Conservation (phyloP, 1,140 invertebrate genomes). For the Chlorops oryzae region DNA sequence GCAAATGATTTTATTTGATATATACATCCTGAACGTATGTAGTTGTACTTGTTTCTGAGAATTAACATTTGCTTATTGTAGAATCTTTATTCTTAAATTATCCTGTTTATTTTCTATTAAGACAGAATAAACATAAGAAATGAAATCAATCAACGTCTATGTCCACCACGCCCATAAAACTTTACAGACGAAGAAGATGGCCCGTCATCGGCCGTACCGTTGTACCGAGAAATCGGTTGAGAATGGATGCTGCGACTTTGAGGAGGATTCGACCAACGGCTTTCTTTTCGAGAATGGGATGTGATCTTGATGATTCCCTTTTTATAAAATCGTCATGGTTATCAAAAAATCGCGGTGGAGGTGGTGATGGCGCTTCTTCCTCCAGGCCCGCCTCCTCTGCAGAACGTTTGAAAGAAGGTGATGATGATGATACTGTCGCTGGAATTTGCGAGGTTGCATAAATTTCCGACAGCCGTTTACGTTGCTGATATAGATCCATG, state of each 20-base stretch:
- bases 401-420: slow-evolving; percentile 1
- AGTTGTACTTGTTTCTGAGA: no score
- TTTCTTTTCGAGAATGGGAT: slow-evolving; percentile 1
- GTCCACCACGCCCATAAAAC: slow-evolving; percentile 7
- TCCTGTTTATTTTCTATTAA: slow-evolving; percentile 10
- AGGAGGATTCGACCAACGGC: background rate
- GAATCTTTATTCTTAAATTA: no score
- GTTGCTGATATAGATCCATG: slow-evolving; percentile 7
- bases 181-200: background rate
- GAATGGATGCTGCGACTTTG: background rate
- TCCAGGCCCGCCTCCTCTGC: background rate
- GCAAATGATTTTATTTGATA: no score
- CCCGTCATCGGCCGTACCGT: background rate
- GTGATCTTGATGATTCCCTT: background rate
- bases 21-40: no score
- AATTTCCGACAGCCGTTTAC: slow-evolving; percentile 8
- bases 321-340: background rate
- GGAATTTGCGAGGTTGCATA: slow-evolving; percentile 10
- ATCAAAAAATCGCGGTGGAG: background rate
- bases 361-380: background rate
- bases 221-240: background rate
- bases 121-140: slow-evolving; percentile 11
- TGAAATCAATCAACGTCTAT: slow-evolving; percentile 11
- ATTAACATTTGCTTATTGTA: no score
- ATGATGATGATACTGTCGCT: no score